Base-by-base conservation (phyloP, 2,888 invertebrate species). In the Iselma pallidipennis region DNA sequence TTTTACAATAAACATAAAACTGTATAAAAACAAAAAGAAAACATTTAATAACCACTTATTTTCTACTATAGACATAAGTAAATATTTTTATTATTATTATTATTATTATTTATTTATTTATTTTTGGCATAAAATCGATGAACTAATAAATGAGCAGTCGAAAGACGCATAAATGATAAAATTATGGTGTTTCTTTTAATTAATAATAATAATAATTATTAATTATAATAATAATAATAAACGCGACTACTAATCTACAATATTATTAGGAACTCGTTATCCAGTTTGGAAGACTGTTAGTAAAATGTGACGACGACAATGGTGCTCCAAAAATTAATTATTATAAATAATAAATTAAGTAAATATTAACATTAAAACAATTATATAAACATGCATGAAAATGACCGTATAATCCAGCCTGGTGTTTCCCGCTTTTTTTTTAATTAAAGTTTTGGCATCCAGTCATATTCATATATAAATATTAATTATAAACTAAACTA, bases 231-330 rank as follows among this genome's bases (percentile, higher is more conserved):
- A 53, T n/a, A n/a, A n/a, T n/a, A n/a, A n/a, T n/a, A n/a, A n/a
- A n/a, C n/a, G n/a, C n/a, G n/a, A 66, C 66, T 54, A 66, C 63
- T 66, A 66, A 57, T 57, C 61, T 66, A 69, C 64, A 23, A n/a
- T n/a, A n/a, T n/a, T 50, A 60, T 71, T 76, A 76, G 77, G 76
- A 77, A 77, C 76, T 76, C 72, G 74, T 74, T 68, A 71, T 66
- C 67, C 70, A 75, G 74, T 72, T n/a, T 77, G 77, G 78, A 78
- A 78, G 78, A 78, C 78, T 73, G 71, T 71, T 71, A 66, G 66
- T n/a, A 70, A 69, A 63, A 67, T 63, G 67, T 70, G 63, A 70
- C 63, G 67, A 68, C 66, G 68, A 70, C 66, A 71, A 66, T 60
- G 58, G 68, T 72, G 70, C 63, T 61, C 29, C 63, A 69, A 73